Evolutionary conservation across 1,140 invertebrate genomes (phyloP), one percentile per base, ranked within the genome.

Genomic region (Rhopalosiphum maidis): DNA sequence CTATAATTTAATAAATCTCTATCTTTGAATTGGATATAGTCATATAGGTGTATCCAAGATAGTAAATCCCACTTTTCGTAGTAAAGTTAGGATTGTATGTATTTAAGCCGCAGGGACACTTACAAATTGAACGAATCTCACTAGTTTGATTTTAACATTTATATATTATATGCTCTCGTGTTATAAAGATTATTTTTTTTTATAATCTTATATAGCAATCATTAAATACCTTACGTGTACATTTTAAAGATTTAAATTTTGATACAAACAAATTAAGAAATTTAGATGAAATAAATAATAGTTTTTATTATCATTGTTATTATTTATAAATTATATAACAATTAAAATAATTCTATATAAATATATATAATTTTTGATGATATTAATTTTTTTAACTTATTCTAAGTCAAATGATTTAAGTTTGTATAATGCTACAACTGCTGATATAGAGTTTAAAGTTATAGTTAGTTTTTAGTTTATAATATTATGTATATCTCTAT

Each of bases 71-170:
- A 35, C 3, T 51, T 35, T 35, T 88, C 9, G 46, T 88, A 35
- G 23, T 22, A 21, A 4, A 48, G n/a, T 87, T 46, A 46, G 0
- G 18, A 88, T 4, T 4, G 30, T n/a, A 51, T 7, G 83, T 43
- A 43, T 43, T 86, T 86, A 86, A 25, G 41, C 41, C 23, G 25
- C 23, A 25, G 83, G 83, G 83, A 88, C 51, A 88, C 1, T 22
- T 21, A 88, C 86, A 48, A 88, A 88, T 88, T 88, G 43, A 88
- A 51, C 46, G n/a, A 48, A 88, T n/a, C 86, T 88, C n/a, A 51
- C 30, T 22, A 41, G 86, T 35, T 88, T 51, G 86, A 88, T 88
- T 88, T 88, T 51, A 88, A 51, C 46, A 35, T 51, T 35, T n/a
- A 48, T 88, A 3, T 88, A 88, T 68, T 77, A 30, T n/a, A 77